Conservation (phyloP, 2,797 vertebrate species). For the Dendrocincla tyrannina region DNA sequence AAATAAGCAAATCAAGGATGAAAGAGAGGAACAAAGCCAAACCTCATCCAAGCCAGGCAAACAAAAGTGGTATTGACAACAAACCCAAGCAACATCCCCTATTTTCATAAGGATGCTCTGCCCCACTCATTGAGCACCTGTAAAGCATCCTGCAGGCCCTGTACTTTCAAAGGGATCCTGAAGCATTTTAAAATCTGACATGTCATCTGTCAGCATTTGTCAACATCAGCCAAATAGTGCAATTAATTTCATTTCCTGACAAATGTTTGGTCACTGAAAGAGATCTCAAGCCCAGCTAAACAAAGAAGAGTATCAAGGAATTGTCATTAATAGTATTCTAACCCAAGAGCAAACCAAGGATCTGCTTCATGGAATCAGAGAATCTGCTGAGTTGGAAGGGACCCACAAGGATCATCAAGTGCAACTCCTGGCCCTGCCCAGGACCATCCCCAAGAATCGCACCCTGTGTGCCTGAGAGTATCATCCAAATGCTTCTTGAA, state of each 20-base stretch:
- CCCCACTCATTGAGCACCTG: not conserved
- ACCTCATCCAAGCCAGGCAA: not conserved
- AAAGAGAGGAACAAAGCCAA: not conserved
- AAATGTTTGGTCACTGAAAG: not conserved
- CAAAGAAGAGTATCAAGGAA: not conserved
- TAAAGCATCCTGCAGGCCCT: not conserved
- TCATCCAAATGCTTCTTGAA: not conserved
- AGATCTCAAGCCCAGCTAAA: not conserved
- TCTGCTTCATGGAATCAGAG: not conserved
- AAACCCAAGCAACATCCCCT: not conserved
- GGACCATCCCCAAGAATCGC: not conserved
- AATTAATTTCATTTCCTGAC: constrained; percentile 53
- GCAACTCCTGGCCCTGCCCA: not conserved
- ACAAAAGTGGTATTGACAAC: not conserved
- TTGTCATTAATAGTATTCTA: not conserved
- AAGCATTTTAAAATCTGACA: constrained; percentile 3
- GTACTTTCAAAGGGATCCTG: not conserved
- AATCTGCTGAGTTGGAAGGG: not conserved
- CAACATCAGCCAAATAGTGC: not conserved
- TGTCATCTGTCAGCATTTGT: constrained; percentile 34
- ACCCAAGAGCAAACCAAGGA: not conserved
- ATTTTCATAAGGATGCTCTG: not conserved
- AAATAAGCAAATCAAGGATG: not conserved
- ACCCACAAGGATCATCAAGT: not conserved
- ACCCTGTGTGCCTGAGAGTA: not conserved